A percentile compares a stretch with the other conserved stretches of the same genome.
Evolutionary conservation across 2,113 vertebrate genomes (phyloP).

Genomic region (Nematolebias whitei): DNA sequence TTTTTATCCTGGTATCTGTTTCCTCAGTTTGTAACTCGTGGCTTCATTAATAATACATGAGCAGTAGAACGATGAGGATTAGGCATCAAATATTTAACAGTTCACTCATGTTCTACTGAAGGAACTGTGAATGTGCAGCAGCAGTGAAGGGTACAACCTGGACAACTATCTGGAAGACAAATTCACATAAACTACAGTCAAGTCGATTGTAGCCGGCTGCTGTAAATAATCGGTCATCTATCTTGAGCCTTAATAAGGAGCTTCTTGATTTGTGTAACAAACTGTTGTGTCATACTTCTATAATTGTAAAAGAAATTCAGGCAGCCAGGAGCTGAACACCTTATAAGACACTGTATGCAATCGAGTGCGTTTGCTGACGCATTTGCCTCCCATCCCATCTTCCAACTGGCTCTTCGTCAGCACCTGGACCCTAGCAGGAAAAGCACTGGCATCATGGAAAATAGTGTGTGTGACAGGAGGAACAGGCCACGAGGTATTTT

Average conservation of each 20-base stretch:
- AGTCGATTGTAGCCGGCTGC: constrained; percentile 4
- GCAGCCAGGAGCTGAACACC: constrained; percentile 40
- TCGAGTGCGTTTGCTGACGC: constrained; percentile 47
- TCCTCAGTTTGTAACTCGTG: constrained; percentile 58
- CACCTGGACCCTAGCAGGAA: constrained; percentile 49
- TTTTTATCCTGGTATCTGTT: constrained; percentile 43
- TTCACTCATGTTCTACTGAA: constrained; percentile 65
- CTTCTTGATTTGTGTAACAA: constrained; percentile 12
- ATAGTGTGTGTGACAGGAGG: constrained; percentile 48
- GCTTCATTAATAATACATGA: constrained; percentile 67
- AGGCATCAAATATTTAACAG: constrained; percentile 71
- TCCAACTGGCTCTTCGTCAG: constrained; percentile 44
- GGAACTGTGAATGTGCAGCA: constrained; percentile 32
- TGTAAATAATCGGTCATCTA: constrained; percentile 12
- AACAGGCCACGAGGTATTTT: constrained; percentile 62
- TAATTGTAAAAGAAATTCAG: constrained; percentile 39
- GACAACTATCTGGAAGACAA: constrained; percentile 23
- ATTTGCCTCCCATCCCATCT: constrained; percentile 40
- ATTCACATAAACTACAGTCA: constrained; percentile 19
- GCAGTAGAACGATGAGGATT: constrained; percentile 63
- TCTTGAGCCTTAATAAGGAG: neutral
- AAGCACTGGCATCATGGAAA: constrained; percentile 73
- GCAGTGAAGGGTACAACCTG: constrained; percentile 26
- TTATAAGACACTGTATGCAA: constrained; percentile 69
- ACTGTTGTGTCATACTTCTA: constrained; percentile 48